Base-by-base conservation (phyloP, 2,113 vertebrate genomes). In the Pundamilia nyererei region DNA sequence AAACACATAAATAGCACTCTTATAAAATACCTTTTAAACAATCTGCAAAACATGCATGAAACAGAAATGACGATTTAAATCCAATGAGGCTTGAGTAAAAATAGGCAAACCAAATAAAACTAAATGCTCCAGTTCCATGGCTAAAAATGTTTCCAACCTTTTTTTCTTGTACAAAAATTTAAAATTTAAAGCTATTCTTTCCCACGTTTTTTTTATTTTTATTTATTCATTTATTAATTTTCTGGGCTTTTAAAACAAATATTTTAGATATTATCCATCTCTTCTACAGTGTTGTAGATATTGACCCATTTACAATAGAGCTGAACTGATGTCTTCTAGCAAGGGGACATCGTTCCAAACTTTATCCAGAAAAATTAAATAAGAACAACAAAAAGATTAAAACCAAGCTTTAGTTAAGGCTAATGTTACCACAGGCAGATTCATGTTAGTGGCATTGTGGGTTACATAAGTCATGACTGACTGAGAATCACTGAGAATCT, bases 11-110 rank as follows among this genome's bases (percentile, higher is more conserved):
- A 56, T 56, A 29, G 13, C 55, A 29, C 24, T 15, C 13, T 14
- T 56, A 29, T 29, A 29, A 56, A 56, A 0, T 15, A 29, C 0
- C 55, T 15, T 56, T 56, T 26, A 14, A 56, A 29, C 0, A 29
- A 56, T 56, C 55, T 8, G 55, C 24, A 56, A 29, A 56, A 56
- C 24, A 58, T 31, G 7, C 26, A 58, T 58, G 5, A 31, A 58
- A 58, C 14, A 58, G 55, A 58, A 58, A 58, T 58, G 24, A 29
- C 1, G 6, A 55, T 55, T 55, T 55, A 24, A 55, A 24, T 24
- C 21, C 53, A 55, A 24, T 24, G 53, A 55, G 3, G 53, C 54
- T 56, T 56, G 54, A 29, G 55, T 29, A 29, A 58, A 58, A 58
- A 15, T 3, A 29, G 24, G 55, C 24, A 58, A 58, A 58, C 29